Conservation (phyloP, 2,797 vertebrate genomes). For the Spinus olivaceus region DNA sequence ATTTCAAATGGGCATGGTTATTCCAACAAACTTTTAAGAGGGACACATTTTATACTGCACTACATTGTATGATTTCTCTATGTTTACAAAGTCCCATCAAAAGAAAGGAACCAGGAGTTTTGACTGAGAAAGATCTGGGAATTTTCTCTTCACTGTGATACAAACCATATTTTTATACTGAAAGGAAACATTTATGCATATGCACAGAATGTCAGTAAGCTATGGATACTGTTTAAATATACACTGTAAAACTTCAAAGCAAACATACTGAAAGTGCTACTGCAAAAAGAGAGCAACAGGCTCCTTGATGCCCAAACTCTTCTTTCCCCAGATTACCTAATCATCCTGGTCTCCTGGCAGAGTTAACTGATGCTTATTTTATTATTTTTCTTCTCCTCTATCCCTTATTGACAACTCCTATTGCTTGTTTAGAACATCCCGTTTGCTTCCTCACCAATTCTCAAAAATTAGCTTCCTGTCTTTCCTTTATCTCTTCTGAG, state of each 20-base stretch:
- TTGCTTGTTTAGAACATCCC: neutral
- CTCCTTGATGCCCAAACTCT: neutral
- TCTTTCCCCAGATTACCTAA: neutral
- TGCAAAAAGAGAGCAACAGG: neutral
- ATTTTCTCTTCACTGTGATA: neutral
- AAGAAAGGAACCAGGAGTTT: neutral
- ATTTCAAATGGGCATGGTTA: neutral
- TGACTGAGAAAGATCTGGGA: neutral
- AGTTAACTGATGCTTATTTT: neutral
- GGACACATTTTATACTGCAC: neutral
- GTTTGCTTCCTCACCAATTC: neutral
- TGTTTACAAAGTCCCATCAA: neutral
- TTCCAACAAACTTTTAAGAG: neutral
- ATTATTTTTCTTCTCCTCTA: neutral
- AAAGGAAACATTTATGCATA: neutral
- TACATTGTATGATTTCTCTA: neutral
- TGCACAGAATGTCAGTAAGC: neutral
- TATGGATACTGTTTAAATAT: neutral
- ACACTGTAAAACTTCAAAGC: neutral
- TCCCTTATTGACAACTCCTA: neutral
- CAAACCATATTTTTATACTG: neutral
- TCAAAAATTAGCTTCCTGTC: neutral
- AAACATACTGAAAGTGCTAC: neutral
- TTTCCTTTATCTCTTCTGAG: neutral
- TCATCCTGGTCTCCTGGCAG: neutral